These are phyloP conservation scores for Zosterops lateralis DNA, from an alignment of 2,113 vertebrate genomes.

Conservation along the genomic window DNA sequence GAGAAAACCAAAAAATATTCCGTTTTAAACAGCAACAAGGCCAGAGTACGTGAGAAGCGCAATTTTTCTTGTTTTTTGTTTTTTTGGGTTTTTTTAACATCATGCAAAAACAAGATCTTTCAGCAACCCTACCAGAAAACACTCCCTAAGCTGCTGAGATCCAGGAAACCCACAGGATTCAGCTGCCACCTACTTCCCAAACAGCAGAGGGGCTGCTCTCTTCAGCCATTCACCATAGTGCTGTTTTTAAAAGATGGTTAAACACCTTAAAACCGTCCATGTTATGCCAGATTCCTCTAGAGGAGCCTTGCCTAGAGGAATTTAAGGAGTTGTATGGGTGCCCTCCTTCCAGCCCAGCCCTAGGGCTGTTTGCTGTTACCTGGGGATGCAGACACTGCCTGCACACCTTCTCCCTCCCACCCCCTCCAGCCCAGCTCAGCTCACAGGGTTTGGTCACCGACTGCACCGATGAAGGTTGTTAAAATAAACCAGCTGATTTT, in stretches of 20 bases:
- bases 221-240: neutral
- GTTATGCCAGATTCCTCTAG: neutral
- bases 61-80: neutral
- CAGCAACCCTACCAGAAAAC: neutral
- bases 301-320: neutral
- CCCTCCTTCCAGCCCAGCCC: neutral
- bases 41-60: neutral
- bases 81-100: neutral
- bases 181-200: neutral
- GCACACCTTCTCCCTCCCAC: neutral
- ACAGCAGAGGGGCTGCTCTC: neutral
- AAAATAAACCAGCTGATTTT: neutral
- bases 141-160: neutral
- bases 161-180: neutral
- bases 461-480: neutral
- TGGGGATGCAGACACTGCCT: neutral
- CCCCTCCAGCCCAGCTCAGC: neutral
- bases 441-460: fast-evolving
- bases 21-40: neutral
- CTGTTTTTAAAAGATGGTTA: neutral
- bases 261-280: neutral
- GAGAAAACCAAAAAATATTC: neutral
- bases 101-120: neutral
- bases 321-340: neutral
- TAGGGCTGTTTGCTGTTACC: neutral